A percentile compares a stretch with the other conserved stretches of the same genome.
phyloP scores from a whole-genome alignment of 2,113 vertebrate species.

The Petrocephalus zakoni region DNA sequence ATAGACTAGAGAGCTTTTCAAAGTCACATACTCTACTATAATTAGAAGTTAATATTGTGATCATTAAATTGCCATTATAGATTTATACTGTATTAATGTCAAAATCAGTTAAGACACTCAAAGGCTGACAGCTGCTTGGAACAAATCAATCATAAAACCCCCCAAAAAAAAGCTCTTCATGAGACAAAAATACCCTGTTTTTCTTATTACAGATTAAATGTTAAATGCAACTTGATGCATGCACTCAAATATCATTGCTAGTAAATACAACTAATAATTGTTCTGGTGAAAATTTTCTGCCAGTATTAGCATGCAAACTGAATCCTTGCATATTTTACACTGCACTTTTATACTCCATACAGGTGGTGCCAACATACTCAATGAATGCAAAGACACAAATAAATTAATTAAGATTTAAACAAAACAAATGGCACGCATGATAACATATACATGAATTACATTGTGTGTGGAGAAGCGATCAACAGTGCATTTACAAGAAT shows the following conservation, averaged over 20 bases:
- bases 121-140: constrained; percentile 14
- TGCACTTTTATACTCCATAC: not conserved
- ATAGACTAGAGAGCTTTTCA: constrained; percentile 6
- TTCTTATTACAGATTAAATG: constrained; percentile 10
- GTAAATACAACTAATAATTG: constrained; percentile 8
- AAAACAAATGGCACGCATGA: not conserved
- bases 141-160: constrained; percentile 20
- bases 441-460: constrained; percentile 41
- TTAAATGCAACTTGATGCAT: constrained; percentile 12
- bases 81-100: constrained; percentile 25
- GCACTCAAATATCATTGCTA: not conserved
- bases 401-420: not conserved
- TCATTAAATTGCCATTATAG: constrained; percentile 25
- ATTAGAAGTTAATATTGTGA: constrained; percentile 24
- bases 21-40: constrained; percentile 21
- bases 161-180: constrained; percentile 11
- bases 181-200: not conserved
- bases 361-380: not conserved
- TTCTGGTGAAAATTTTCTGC: not conserved
- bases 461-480: constrained; percentile 47
- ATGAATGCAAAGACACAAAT: not conserved
- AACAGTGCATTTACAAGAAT: constrained; percentile 57
- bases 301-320: not conserved
- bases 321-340: not conserved
- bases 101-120: constrained; percentile 22